Base-by-base conservation (phyloP, 2,888 invertebrate genomes). In the Craniophora ligustri region DNA sequence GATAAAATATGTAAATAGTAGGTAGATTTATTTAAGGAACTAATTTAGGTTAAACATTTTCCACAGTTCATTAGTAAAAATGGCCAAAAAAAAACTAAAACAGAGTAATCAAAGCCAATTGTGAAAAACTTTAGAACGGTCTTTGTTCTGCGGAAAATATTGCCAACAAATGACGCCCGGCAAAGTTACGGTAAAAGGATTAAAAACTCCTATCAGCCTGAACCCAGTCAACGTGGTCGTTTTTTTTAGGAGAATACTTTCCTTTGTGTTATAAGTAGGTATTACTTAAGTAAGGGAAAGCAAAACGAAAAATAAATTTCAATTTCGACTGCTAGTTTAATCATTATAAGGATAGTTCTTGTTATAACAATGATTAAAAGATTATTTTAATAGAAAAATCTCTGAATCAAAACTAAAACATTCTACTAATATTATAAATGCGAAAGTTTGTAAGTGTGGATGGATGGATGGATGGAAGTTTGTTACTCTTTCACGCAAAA, bases 171-270 rank as follows among this genome's bases (percentile, higher is more conserved):
- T 45, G 44, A 39, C 35, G 16, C n/a, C 18, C 13, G 31, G 23
- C 56, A 68, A 57, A 50, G 48, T 56, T 13, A 6, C 32, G 13
- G 8, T 19, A 68, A 68, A 68, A 34, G 47, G 62, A 66, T 68
- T 68, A 68, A 68, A 66, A 67, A 68, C 61, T 65, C 55, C 35
- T 32, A 26, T 56, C 41, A 44, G 41, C 41, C 30, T 47, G 42
- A 35, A 44, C 42, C 26, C 46, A 42, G 51, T 53, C 30, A 34
- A 39, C 42, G 35, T 44, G 35, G 34, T 42, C 35, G 19, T 48
- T 42, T 30, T 31, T 34, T 28, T 14, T 28, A 53, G 14, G 2
- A 15, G 7, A 28, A 6, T 3, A 34, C 38, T 28, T 34, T 1
- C n/a, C 13, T 39, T 39, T 14, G 16, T 30, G 16, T n/a, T 54